Evolutionary conservation across 2,888 invertebrate genomes (phyloP).

Genomic region (Conistra vaccinii): DNA sequence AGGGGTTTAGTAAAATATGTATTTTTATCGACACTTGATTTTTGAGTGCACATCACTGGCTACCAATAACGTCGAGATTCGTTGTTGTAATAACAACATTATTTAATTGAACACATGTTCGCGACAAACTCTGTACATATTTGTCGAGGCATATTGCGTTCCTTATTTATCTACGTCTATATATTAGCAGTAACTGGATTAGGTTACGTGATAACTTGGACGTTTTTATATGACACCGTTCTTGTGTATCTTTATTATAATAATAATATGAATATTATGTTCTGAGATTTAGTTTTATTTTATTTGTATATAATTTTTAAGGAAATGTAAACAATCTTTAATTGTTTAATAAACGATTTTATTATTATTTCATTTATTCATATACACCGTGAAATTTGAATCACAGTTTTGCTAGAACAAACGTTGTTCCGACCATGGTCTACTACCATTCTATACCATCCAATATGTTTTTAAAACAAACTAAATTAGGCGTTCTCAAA

Average conservation of each 20-base stretch:
- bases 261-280: constrained; percentile 20
- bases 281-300: neutral
- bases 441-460: too few species aligned
- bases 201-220: constrained; percentile 42
- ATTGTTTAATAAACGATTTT: too few species aligned
- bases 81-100: constrained; percentile 71
- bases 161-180: constrained; percentile 59
- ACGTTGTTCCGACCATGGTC: too few species aligned
- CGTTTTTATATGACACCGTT: constrained; percentile 36
- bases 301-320: too few species aligned
- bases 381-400: too few species aligned
- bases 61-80: constrained; percentile 67
- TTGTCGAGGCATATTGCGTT: constrained; percentile 66
- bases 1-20: neutral
- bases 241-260: constrained; percentile 10
- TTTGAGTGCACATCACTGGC: constrained; percentile 37
- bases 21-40: constrained; percentile 36
- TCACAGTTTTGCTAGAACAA: too few species aligned
- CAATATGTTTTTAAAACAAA: too few species aligned
- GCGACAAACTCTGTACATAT: constrained; percentile 69
- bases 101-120: constrained; percentile 73
- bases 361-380: too few species aligned
- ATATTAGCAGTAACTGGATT: constrained; percentile 44
- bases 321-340: too few species aligned
- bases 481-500: too few species aligned